Percentiles rank a stretch among this genome's conserved stretches.
phyloP scores from a whole-genome alignment of 1,140 invertebrate species.

The Hestina assimilis region DNA sequence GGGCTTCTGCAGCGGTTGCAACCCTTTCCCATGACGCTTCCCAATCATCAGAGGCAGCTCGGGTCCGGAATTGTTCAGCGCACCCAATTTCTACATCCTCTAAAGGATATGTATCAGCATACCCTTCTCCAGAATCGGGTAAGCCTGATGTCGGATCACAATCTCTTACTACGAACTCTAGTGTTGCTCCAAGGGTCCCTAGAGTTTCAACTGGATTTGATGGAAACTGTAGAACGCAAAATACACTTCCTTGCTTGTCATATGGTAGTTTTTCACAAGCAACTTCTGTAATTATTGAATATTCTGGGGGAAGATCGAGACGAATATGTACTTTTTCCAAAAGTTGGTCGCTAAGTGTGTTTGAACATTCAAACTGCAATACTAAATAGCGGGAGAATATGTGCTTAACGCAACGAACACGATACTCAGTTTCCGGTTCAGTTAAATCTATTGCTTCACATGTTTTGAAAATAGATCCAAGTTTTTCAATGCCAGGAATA shows the following conservation, averaged over 20 bases:
- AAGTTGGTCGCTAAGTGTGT: constrained; percentile 96
- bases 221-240: constrained; percentile 91
- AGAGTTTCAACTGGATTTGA: constrained; percentile 84
- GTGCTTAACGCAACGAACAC: constrained; percentile 97
- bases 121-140: constrained; percentile 84
- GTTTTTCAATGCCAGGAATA: constrained; percentile 84
- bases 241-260: constrained; percentile 91
- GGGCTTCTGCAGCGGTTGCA: constrained; percentile 37
- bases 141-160: constrained; percentile 96
- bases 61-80: constrained; percentile 86
- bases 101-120: constrained; percentile 84
- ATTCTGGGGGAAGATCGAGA: constrained; percentile 89
- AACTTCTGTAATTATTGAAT: constrained; percentile 86
- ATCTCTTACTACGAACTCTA: constrained; percentile 96
- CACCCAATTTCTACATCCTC: constrained; percentile 89
- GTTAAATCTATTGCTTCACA: constrained; percentile 94
- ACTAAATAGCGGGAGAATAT: constrained; percentile 91
- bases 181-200: constrained; percentile 90
- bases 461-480: constrained; percentile 92
- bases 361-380: constrained; percentile 96
- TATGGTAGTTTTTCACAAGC: constrained; percentile 89
- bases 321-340: constrained; percentile 94
- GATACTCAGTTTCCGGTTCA: constrained; percentile 98
- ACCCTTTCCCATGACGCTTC: constrained; percentile 47
- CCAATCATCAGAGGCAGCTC: constrained; percentile 47